Conservation (phyloP, 2,797 vertebrate genomes). For the Manis javanica region DNA sequence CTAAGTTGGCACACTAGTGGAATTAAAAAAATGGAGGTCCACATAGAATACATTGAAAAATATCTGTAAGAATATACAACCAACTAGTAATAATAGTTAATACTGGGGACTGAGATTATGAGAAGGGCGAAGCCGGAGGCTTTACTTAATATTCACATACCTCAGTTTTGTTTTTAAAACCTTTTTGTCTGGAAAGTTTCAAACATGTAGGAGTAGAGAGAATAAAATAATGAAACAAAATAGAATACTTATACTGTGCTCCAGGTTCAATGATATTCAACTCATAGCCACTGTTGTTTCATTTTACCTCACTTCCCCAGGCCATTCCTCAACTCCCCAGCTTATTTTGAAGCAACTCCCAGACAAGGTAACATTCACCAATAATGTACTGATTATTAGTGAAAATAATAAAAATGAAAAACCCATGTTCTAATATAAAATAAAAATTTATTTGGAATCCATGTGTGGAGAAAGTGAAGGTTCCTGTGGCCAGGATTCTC, state of each 20-base stretch:
- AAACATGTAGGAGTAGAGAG: constrained; percentile 3
- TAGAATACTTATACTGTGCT: not conserved
- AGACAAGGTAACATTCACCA: not conserved
- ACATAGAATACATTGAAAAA: constrained; percentile 23
- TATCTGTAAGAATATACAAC: not conserved
- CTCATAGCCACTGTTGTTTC: not conserved
- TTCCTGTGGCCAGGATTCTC: no score
- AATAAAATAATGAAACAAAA: not conserved
- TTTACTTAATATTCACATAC: not conserved
- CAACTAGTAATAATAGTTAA: constrained; percentile 6
- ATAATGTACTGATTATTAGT: not conserved
- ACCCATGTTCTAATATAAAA: constrained; percentile 34
- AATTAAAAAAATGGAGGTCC: not conserved
- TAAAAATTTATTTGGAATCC: constrained; percentile 23
- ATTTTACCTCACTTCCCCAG: not conserved
- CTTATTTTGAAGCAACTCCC: constrained; percentile 41
- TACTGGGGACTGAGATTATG: not conserved
- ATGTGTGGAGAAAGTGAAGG: no score
- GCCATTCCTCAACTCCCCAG: not conserved
- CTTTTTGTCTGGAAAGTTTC: not conserved
- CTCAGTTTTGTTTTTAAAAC: constrained; percentile 40
- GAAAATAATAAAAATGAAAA: not conserved
- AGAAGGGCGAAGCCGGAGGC: not conserved
- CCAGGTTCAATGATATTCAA: not conserved
- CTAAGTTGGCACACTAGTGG: not conserved